Evolutionary conservation across 2,113 vertebrate genomes (phyloP), one percentile per base, ranked within the genome.

Genomic region (Mohoua ochrocephala): DNA sequence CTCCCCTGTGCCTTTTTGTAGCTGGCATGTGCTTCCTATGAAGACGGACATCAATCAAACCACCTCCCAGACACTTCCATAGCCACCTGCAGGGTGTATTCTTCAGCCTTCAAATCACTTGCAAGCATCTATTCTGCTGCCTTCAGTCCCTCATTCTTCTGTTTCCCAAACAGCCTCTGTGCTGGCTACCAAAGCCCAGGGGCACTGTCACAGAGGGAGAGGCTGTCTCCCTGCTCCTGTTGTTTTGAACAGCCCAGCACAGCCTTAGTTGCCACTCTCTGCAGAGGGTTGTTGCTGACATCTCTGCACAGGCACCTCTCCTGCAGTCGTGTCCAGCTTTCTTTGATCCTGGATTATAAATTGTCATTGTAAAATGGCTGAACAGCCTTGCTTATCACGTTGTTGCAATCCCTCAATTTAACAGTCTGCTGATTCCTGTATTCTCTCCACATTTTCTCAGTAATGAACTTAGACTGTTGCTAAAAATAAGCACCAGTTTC

Each of bases 401-500:
- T 82, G 33, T 28, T 3, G 0, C 9, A 6, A 60, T 64, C 47
- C 37, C 33, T 84, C 44, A 22, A 17, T 89, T 91, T 92, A 84
- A 78, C 74, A 77, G 86, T 82, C 80, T 82, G 33, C 39, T 75
- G 56, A 84, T 79, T 63, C 21, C 60, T 78, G 11, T 44, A 47
- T 78, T 91, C 87, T 75, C 56, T 94, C 50, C 69, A 47, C 26
- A 28, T 78, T 92, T 94, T 75, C 76, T 64, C 35, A 23, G 13
- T 63, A 89, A 71, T 41, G 21, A 89, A 74, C 23, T 78, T 74
- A 60, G 16, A 8, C 4, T 67, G 22, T n/a, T 75, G 11, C 84
- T 89, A 95, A 92, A 91, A 93, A 91, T 81, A 94, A 67, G 35
- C 39, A 47, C 52, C 47, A 26, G 9, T 52, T 91, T 86, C 68